Conservation (phyloP, 1,140 invertebrate genomes). For the Atta colombica region DNA sequence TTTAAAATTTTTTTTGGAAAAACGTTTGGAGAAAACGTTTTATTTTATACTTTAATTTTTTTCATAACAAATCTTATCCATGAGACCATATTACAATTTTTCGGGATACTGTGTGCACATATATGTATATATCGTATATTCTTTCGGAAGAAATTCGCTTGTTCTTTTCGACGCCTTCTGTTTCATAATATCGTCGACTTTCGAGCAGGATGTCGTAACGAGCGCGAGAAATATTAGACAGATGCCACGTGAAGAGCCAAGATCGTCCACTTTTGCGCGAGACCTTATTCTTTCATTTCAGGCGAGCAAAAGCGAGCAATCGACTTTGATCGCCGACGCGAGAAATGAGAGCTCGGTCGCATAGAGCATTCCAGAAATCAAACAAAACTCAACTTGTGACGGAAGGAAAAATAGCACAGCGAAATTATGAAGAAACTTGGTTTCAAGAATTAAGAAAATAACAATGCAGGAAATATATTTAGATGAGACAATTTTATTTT, state of each 20-base stretch:
- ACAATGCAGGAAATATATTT: neutral
- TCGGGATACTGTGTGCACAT: neutral
- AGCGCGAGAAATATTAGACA: slow-evolving; percentile 71
- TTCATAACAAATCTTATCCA: neutral
- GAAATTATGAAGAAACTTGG: neutral
- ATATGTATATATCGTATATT: slow-evolving; percentile 61
- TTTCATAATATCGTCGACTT: slow-evolving; percentile 8
- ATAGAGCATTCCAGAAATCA: slow-evolving; percentile 46
- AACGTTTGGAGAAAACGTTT: neutral
- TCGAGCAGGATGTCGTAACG: slow-evolving; percentile 35
- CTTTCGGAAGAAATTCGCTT: slow-evolving; percentile 70
- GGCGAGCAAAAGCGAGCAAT: slow-evolving; percentile 32
- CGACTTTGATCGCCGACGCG: slow-evolving; percentile 48
- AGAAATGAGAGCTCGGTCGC: slow-evolving; percentile 69
- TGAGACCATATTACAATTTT: neutral
- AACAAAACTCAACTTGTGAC: neutral
- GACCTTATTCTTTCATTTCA: slow-evolving; percentile 64
- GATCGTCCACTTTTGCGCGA: slow-evolving; percentile 54
- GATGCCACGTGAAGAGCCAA: slow-evolving; percentile 62
- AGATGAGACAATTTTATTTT: neutral
- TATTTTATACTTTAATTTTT: neutral
- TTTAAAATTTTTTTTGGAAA: neutral
- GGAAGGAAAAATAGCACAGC: neutral
- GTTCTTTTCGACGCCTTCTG: slow-evolving; percentile 58
- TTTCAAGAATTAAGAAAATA: slow-evolving; percentile 23